Conservation (phyloP, 2,797 vertebrate genomes). For the Cheirogaleus major region DNA sequence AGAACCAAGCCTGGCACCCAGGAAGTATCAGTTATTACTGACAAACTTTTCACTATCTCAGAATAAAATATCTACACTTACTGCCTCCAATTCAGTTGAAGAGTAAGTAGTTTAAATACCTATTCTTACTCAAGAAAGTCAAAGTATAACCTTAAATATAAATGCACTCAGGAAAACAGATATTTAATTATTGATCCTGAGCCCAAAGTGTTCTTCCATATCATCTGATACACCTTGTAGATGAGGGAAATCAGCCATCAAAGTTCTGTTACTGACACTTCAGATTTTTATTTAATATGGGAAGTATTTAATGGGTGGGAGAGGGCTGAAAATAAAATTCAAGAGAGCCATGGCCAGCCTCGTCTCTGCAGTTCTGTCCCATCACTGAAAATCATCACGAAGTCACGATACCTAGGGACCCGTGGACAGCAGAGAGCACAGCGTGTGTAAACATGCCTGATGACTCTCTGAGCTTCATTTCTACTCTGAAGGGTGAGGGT, state of each 20-base stretch:
- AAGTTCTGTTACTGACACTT: not conserved
- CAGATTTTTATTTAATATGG: not conserved
- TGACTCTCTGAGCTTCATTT: not conserved
- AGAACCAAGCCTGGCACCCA: not conserved
- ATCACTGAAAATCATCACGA: not conserved
- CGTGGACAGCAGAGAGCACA: not conserved
- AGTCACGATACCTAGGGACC: not conserved
- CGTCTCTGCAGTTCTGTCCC: not conserved
- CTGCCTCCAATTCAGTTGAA: not conserved
- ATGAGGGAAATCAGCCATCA: not conserved
- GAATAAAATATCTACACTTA: slow-evolving; percentile 7
- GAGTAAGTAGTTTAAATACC: not conserved
- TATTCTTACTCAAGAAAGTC: not conserved
- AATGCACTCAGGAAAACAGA: not conserved
- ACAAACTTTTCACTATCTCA: slow-evolving; percentile 13
- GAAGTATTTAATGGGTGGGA: not conserved
- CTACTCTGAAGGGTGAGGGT: not conserved
- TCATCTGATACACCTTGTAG: not conserved
- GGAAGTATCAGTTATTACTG: not conserved
- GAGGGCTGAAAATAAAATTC: not conserved
- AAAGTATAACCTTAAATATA: not conserved
- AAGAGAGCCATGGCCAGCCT: not conserved
- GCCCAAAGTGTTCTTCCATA: not conserved
- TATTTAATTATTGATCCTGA: slow-evolving; percentile 6
- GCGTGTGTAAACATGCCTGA: not conserved